Base-by-base conservation (phyloP, 1,140 invertebrate genomes). In the Brachionus koreanus region DNA sequence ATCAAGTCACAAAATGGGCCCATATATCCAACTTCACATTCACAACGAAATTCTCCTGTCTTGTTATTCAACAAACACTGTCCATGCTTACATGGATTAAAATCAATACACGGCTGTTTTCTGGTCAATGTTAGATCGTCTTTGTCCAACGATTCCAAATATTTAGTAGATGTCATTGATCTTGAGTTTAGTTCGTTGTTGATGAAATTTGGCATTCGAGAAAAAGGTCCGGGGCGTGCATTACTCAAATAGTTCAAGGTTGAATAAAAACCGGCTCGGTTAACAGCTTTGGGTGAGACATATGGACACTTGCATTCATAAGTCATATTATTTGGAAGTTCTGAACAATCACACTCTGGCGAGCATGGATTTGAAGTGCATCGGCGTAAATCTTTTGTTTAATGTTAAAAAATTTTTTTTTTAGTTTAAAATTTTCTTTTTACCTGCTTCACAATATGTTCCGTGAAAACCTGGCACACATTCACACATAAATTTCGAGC, bases 1-100 rank as follows among this genome's bases (percentile, higher is more conserved):
- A 82, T 82, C 12, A 79, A 43, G 39, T 82, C 37, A 69, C 79
- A 82, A 82, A 82, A 82, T 35, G 57, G 61, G 16, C 79, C 79
- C 57, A 65, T 82, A 9, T 67, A 82, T 10, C 79, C 57, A 63
- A 65, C 49, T 1, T 43, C 25, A 37, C 79, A 82, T 10, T 82
- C 57, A 67, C 79, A 82, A 10, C n/a, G 39, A 37, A 82, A 79
- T 25, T 79, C 49, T 61, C 39, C 23, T 10, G 49, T 42, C 3
- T 10, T 19, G 3, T 57, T 77, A 16, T 77, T 79, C 1, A 79
- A 23, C 5, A 61, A 37, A 29, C 76, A 79, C 13, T 79, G n/a
- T 9, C 76, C 76, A 37, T 79, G 76, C 19, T 79, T 79, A 29
- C 76, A 79, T 7, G 76, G 76, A 19, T 79, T 79, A 61, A 79